Evolutionary conservation across 2,113 vertebrate species (phyloP).

Genomic region (Raja brachyura): DNA sequence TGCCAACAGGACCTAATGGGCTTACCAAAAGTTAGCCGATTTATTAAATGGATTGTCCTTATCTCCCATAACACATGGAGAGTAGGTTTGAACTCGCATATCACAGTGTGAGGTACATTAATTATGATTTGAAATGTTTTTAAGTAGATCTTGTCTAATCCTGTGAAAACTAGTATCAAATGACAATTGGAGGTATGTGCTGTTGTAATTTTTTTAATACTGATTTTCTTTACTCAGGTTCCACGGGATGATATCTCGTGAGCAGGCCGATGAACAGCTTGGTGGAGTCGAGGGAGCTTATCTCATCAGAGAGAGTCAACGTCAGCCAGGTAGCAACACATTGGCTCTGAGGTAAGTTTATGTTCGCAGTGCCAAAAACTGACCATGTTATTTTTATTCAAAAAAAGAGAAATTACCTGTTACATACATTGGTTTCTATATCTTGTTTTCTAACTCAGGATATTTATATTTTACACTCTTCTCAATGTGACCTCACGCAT

Average conservation of each 20-base stretch:
- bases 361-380: constrained; percentile 12
- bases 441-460: not conserved
- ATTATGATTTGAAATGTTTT: not conserved
- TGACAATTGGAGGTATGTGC: not conserved
- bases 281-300: constrained; percentile 80
- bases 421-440: not conserved
- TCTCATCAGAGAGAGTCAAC: constrained; percentile 92
- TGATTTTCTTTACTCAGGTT: constrained; percentile 64
- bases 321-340: constrained; percentile 90
- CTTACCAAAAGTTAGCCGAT: not conserved
- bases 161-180: not conserved
- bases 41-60: not conserved
- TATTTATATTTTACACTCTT: not conserved
- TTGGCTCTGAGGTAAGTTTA: constrained; percentile 81
- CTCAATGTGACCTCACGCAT: not conserved
- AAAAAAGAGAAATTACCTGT: not conserved
- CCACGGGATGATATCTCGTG: constrained; percentile 88
- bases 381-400: not conserved
- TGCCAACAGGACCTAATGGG: not conserved
- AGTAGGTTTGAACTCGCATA: not conserved
- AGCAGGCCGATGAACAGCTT: constrained; percentile 83
- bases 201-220: not conserved
- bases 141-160: not conserved
- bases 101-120: not conserved
- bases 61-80: not conserved